Base-by-base conservation (phyloP, 2,888 invertebrate species). In the Adelognathus sp. region DNA sequence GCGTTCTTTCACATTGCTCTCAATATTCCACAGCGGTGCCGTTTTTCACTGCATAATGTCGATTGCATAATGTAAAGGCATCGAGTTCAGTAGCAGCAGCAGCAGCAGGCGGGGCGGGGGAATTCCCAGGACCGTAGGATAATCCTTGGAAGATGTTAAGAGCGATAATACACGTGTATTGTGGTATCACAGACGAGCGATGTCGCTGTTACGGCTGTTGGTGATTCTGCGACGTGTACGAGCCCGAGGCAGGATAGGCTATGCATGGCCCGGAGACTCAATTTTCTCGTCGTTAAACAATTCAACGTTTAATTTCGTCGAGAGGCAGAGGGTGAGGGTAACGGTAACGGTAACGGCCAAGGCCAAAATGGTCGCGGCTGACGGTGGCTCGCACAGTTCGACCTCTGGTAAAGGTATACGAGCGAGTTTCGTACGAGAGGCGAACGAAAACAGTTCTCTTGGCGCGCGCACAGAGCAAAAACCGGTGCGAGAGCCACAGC, bases 221-320 rank as follows among this genome's bases (percentile, higher is more conserved):
- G 46, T 52, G 27, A 24, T 29, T n/a, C 5, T 27, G 58, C 52
- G 27, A 63, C 39, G 61, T 11, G 63, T 31, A 18, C 46, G 44
- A n/a, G n/a, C 54, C 61, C 27, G 18, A 56, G 29, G 52, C 76
- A 52, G 44, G 63, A 81, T 79, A 52, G 52, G 50, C 70, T 79
- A 77, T 81, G 80, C 77, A 80, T 73, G 75, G 72, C 72, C 73
- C 72, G 64, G 80, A 69, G 70, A 77, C 80, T 82, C 86, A 86
- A 85, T 87, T 86, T 83, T 82, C 86, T 83, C 82, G 76, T 76
- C 82, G 84, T 81, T 84, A 80, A 85, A 84, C 86, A 85, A 87
- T 85, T 84, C 83, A 83, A 67, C 81, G 84, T 87, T 87, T 87
- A 86, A 88, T 86, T 84, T 78, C 76, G 79, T 69, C n/a, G n/a